These are phyloP conservation scores for Girardinus metallicus DNA, from an alignment of 2,797 vertebrate genomes.

Conservation along the genomic window DNA sequence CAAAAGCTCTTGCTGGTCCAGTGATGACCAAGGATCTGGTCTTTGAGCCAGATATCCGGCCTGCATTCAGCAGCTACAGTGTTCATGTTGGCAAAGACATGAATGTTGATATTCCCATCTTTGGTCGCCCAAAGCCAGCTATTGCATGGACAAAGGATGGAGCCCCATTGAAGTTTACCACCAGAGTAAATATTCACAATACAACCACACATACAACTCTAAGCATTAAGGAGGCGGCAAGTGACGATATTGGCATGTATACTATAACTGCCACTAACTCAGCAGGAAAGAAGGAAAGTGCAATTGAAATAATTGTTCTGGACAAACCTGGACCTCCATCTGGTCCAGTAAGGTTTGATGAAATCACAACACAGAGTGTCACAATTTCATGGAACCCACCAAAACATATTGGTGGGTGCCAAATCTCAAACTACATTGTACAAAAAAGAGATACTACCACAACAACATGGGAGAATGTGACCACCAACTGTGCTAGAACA, in stretches of 20 bases:
- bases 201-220: slow-evolving; percentile 84
- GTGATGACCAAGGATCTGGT: slow-evolving; percentile 95
- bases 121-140: slow-evolving; percentile 93
- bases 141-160: slow-evolving; percentile 94
- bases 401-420: slow-evolving; percentile 90
- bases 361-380: slow-evolving; percentile 94
- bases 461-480: slow-evolving; percentile 93
- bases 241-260: slow-evolving; percentile 94
- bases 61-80: slow-evolving; percentile 93
- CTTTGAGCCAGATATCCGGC: slow-evolving; percentile 94
- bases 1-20: slow-evolving; percentile 92
- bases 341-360: slow-evolving; percentile 95
- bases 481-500: slow-evolving; percentile 90
- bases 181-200: slow-evolving; percentile 90
- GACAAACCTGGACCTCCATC: slow-evolving; percentile 96
- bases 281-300: slow-evolving; percentile 90
- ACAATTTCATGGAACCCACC: slow-evolving; percentile 96
- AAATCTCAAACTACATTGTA: slow-evolving; percentile 97
- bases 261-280: slow-evolving; percentile 89
- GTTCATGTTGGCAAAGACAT: slow-evolving; percentile 93
- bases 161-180: slow-evolving; percentile 90
- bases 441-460: slow-evolving; percentile 97
- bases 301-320: slow-evolving; percentile 92
- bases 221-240: slow-evolving; percentile 92
- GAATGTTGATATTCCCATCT: slow-evolving; percentile 90